A percentile compares a stretch with the other conserved stretches of the same genome.
Evolutionary conservation across 2,113 vertebrate species (phyloP).

Genomic region (Trochalopteron elliotii): DNA sequence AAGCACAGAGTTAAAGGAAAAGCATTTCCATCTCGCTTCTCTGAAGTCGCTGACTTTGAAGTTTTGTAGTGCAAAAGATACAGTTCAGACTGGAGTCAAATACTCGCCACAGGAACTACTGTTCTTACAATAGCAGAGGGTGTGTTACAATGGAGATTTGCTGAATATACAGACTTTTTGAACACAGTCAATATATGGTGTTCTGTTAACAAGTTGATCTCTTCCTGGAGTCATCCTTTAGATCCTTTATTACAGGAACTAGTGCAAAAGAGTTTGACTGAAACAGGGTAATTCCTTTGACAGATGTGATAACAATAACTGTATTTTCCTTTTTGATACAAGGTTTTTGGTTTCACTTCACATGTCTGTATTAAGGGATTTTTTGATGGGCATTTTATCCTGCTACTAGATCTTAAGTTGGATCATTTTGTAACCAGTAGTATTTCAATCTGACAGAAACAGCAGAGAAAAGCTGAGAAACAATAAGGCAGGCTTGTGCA

Average conservation of each 20-base stretch:
- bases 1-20: slow-evolving; percentile 48
- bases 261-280: slow-evolving; percentile 41
- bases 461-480: not conserved
- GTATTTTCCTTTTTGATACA: slow-evolving; percentile 10
- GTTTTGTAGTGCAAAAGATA: slow-evolving; percentile 51
- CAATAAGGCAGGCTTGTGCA: not conserved
- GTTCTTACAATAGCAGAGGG: slow-evolving; percentile 49
- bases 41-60: slow-evolving; percentile 57
- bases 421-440: not conserved
- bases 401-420: not conserved
- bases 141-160: slow-evolving; percentile 44
- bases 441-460: not conserved
- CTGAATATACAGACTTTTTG: slow-evolving; percentile 59
- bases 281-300: slow-evolving; percentile 23
- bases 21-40: slow-evolving; percentile 39
- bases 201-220: slow-evolving; percentile 63
- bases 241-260: slow-evolving; percentile 28
- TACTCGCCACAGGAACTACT: slow-evolving; percentile 62
- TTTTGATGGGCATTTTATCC: not conserved
- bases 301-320: slow-evolving; percentile 47
- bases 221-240: slow-evolving; percentile 51
- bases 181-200: slow-evolving; percentile 29
- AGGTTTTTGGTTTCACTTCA: slow-evolving; percentile 24
- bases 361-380: not conserved
- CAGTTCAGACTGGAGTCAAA: slow-evolving; percentile 46